Conservation (phyloP, 2,888 invertebrate species). For the Gymnosoma rotundatum region DNA sequence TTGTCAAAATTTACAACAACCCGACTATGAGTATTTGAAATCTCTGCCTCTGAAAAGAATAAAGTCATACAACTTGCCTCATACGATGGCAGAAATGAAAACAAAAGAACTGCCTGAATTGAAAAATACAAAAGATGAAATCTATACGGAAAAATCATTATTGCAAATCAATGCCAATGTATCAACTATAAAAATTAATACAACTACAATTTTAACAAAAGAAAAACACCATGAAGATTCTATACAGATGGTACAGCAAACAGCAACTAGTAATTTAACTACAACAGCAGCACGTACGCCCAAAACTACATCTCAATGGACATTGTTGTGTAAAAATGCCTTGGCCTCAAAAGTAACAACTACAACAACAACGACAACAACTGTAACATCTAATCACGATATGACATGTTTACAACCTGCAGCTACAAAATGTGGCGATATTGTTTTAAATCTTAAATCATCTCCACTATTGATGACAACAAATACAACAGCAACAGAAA, state of each 20-base stretch:
- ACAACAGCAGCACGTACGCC: neutral
- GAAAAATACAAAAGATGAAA: slow-evolving; percentile 10
- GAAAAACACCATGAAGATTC: neutral
- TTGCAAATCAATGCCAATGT: slow-evolving; percentile 47
- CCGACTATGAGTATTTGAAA: slow-evolving; percentile 63
- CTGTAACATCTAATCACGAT: neutral
- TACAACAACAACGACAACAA: slow-evolving; percentile 5
- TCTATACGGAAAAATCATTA: slow-evolving; percentile 7
- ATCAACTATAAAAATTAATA: slow-evolving; percentile 74
- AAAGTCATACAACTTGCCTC: neutral
- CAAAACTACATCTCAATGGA: slow-evolving; percentile 74
- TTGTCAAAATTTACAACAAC: slow-evolving; percentile 67
- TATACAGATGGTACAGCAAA: slow-evolving; percentile 5
- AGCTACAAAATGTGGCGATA: slow-evolving; percentile 34
- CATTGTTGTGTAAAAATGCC: slow-evolving; percentile 76
- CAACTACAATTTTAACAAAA: slow-evolving; percentile 23
- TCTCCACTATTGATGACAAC: slow-evolving; percentile 28
- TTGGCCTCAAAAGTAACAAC: slow-evolving; percentile 31
- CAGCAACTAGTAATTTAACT: slow-evolving; percentile 1
- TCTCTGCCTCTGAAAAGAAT: slow-evolving; percentile 59
- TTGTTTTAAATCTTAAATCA: slow-evolving; percentile 62
- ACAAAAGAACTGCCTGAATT: neutral
- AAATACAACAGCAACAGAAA: slow-evolving; percentile 35
- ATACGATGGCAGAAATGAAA: slow-evolving; percentile 27
- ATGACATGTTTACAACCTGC: slow-evolving; percentile 3